These are phyloP conservation scores for Rhyacichthys aspro DNA, from an alignment of 2,797 vertebrate genomes.

Conservation along the genomic window DNA sequence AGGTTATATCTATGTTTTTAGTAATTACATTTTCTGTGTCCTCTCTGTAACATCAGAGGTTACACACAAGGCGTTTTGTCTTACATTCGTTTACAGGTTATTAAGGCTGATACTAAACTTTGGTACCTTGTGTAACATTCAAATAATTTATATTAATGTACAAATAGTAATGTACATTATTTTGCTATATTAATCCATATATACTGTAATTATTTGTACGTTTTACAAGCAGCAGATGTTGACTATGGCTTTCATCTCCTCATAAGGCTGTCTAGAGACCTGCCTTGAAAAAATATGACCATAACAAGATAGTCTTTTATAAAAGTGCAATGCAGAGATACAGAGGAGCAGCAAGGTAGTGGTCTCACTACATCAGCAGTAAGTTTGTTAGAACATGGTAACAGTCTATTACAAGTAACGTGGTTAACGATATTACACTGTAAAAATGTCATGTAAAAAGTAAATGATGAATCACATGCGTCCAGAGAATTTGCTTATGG, in stretches of 20 bases:
- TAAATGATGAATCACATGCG: slow-evolving; percentile 52
- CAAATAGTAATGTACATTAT: no score
- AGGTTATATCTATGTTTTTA: slow-evolving; percentile 18
- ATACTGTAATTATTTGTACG: no score
- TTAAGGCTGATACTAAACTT: slow-evolving; percentile 45
- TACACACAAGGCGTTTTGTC: slow-evolving; percentile 29
- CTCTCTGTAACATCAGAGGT: not conserved
- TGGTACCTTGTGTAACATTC: slow-evolving; percentile 23
- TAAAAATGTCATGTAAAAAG: not conserved
- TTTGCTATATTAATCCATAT: no score
- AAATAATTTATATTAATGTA: no score
- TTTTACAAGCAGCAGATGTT: not conserved
- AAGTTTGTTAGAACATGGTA: no score
- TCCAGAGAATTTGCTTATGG: slow-evolving; percentile 69
- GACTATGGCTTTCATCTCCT: not conserved
- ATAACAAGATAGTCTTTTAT: not conserved
- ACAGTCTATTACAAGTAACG: no score
- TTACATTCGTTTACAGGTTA: slow-evolving; percentile 23
- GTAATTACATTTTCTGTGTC: slow-evolving; percentile 1
- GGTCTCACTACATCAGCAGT: not conserved
- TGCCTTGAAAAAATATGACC: not conserved
- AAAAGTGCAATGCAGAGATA: not conserved
- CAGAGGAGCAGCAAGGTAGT: not conserved
- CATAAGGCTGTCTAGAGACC: not conserved
- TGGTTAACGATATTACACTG: no score